Evolutionary conservation across 1,140 invertebrate species (phyloP).

Genomic region (Macrobrachium nipponense): DNA sequence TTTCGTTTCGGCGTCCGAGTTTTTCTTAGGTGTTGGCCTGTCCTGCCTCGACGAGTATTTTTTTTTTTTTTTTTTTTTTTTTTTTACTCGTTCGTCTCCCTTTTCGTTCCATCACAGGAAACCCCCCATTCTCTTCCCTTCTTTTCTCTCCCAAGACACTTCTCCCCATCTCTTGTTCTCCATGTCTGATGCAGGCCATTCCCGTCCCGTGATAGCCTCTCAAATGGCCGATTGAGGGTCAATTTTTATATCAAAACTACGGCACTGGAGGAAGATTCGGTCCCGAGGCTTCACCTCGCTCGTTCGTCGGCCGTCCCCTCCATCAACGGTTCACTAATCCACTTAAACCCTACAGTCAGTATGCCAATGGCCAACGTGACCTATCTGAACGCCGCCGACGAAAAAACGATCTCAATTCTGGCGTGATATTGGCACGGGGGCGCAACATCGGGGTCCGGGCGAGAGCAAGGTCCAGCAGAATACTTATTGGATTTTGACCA

Average conservation of each 20-base stretch:
- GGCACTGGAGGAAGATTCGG: conserved; percentile 7
- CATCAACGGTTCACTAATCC: too few relatives aligned
- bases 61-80: background rate
- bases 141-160: background rate
- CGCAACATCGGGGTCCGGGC: conserved; percentile 9
- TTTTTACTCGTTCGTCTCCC: background rate
- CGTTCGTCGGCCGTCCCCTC: too few relatives aligned
- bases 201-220: conserved; percentile 47
- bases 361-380: too few relatives aligned
- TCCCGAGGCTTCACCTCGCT: background rate
- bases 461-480: conserved; percentile 37
- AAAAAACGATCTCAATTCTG: too few relatives aligned
- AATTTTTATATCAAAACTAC: conserved; percentile 56
- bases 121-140: background rate
- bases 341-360: too few relatives aligned
- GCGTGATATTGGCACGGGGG: too few relatives aligned
- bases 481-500: conserved; percentile 57
- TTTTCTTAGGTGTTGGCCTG: background rate
- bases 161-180: background rate
- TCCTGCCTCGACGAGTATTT: background rate
- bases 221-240: conserved; percentile 48
- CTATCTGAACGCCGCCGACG: too few relatives aligned
- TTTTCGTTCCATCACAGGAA: background rate
- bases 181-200: conserved; percentile 39
- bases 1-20: background rate